Base-by-base conservation (phyloP, 2,797 vertebrate species). In the Cephalopachus bancanus region DNA sequence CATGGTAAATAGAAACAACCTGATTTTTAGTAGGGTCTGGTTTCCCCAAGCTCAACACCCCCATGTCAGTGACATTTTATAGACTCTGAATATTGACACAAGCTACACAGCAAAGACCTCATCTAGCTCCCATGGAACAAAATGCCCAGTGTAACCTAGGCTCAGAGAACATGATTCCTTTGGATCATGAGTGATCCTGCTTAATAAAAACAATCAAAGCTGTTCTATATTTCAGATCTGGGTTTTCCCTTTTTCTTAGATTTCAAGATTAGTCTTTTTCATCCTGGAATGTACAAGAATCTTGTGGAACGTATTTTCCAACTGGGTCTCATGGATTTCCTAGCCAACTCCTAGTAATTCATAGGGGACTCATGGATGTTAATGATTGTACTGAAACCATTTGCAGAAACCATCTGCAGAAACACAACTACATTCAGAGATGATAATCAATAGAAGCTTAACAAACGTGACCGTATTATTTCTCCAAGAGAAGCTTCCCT, bases 331-430 rank as follows among this genome's bases (percentile, higher is more conserved):
- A 53, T 16, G 37, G 19, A 90, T 91, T 95, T 92, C 49, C 28
- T 53, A 69, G 83, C 20, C 44, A 97, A 64, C 60, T 93, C 65
- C 86, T 33, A 78, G 44, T 76, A 85, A 94, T 79, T 86, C 81
- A 84, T 10, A 72, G 59, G 17, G 44, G 74, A 91, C 89, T 67
- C 0, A 9, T 24, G 0, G 33, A 59, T 80, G 19, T 64, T 83
- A 91, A 59, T 11, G 0, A 15, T 28, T 9, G 2, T 59, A 65
- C 71, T 85, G 8, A 30, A 90, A 90, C 44, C 59, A 93, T 83
- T 20, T 83, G 44, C 11, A 83, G 79, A 94, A 86, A 93, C n/a
- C 44, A 44, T 44, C 20, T 80, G 44, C 11, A 84, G 75, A 93
- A 92, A 92, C 28, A 83, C 4, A 83, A 74, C 67, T 69, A 30